phyloP scores from a whole-genome alignment of 2,888 invertebrate species.

The Platerodrilus igneus region DNA sequence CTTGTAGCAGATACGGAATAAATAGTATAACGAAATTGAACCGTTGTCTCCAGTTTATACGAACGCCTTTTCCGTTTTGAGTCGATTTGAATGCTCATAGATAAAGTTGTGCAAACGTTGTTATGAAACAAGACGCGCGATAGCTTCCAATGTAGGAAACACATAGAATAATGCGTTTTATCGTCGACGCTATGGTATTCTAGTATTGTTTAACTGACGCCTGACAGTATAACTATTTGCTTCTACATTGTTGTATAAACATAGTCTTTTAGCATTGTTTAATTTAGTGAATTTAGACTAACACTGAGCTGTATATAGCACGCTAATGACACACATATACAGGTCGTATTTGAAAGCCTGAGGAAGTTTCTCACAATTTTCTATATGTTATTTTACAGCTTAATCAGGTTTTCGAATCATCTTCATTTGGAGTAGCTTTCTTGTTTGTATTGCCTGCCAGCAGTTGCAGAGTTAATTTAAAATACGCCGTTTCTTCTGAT shows the following conservation, averaged over 20 bases:
- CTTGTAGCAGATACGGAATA: constrained; percentile 16
- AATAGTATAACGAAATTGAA: constrained; percentile 21
- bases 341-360: too few species aligned
- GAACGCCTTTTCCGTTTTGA: constrained; percentile 28
- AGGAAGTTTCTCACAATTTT: constrained; percentile 16
- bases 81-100: constrained; percentile 31
- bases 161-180: constrained; percentile 30
- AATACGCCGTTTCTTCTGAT: constrained; percentile 15
- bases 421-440: constrained; percentile 17
- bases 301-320: too few species aligned
- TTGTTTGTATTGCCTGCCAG: constrained; percentile 20
- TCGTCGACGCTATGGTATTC: constrained; percentile 22
- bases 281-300: too few species aligned
- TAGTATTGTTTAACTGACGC: constrained; percentile 13
- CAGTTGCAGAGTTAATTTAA: constrained; percentile 21
- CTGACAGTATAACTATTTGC: constrained; percentile 18
- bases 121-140: constrained; percentile 24
- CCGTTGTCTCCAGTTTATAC: constrained; percentile 20
- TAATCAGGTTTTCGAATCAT: constrained; percentile 22
- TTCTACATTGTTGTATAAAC: not conserved
- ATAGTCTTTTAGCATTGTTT: not conserved
- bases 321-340: too few species aligned
- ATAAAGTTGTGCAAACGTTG: constrained; percentile 29
- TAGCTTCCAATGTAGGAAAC: constrained; percentile 30
- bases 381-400: constrained; percentile 19